Conservation (phyloP, 2,888 invertebrate species). For the Conus canariensis region DNA sequence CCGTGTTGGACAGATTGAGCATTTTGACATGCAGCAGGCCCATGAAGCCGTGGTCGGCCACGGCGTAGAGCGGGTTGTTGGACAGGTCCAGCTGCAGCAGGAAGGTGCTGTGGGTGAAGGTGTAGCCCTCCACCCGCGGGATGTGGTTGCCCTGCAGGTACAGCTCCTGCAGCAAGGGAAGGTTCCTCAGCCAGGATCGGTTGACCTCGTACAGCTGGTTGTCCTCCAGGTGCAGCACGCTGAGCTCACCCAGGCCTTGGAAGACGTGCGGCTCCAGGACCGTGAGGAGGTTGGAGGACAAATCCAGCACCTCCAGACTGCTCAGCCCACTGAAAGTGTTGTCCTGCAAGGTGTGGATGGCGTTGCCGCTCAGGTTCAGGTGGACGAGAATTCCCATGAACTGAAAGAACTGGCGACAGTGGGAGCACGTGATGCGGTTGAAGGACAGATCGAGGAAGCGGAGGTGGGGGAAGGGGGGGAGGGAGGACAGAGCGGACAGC, state of each 20-base stretch:
- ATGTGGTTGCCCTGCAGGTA: constrained; percentile 84
- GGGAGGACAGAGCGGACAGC: constrained; percentile 68
- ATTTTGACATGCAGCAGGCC: constrained; percentile 52
- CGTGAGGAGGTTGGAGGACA: constrained; percentile 89
- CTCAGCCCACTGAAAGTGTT: constrained; percentile 77
- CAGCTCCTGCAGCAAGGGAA: constrained; percentile 83
- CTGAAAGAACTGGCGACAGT: constrained; percentile 90
- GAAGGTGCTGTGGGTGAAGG: constrained; percentile 89
- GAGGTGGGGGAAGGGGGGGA: constrained; percentile 80
- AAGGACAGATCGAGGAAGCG: constrained; percentile 93
- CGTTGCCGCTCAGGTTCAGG: constrained; percentile 91
- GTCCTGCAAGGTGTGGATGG: constrained; percentile 82
- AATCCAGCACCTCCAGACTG: constrained; percentile 85
- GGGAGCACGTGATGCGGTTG: constrained; percentile 81
- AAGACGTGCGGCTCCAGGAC: constrained; percentile 92
- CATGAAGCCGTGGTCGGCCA: constrained; percentile 53
- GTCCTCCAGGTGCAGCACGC: constrained; percentile 80
- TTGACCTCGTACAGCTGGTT: constrained; percentile 76
- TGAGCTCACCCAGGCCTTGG: constrained; percentile 81
- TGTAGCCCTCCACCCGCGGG: constrained; percentile 87
- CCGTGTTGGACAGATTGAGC: constrained; percentile 55
- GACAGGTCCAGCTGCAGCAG: constrained; percentile 92
- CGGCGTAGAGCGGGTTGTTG: constrained; percentile 79
- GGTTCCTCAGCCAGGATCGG: constrained; percentile 79
- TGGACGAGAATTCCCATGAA: constrained; percentile 89